Base-by-base conservation (phyloP, 2,797 vertebrate species). In the Monodelphis domestica region DNA sequence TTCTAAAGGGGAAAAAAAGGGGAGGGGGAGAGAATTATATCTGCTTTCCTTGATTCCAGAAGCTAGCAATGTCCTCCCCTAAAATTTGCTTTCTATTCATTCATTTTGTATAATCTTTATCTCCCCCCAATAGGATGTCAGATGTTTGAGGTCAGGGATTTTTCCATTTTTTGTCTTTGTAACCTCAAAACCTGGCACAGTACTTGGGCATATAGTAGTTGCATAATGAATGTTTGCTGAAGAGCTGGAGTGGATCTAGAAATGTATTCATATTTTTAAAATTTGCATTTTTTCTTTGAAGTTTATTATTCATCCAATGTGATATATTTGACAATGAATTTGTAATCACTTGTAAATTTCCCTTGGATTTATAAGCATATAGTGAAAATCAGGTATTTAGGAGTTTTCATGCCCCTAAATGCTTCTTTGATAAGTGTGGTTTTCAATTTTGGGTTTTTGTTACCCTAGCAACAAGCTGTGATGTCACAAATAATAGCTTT, bases 401-500 rank as follows among this genome's bases (percentile, higher is more conserved):
- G 52, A 33, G 52, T 88, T 88, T 91, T 89, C 54, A 1, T 90
- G 70, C 45, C 91, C 95, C 84, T 91, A 92, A 56, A 55, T 95
- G 95, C 95, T 93, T 90, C 92, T 70, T 54, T 90, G 87, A 78
- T 95, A 70, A 94, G 91, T 56, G 87, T 88, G 89, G 87, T 90
- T 90, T 89, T 97, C 94, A 93, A 26, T 95, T 96, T 97, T 95
- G 94, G 96, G 91, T 95, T 94, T 97, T 96, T 90, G 97, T 97
- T 96, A 91, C 97, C 97, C 94, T 93, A 96, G 97, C 96, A 97
- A 96, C 95, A 89, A 95, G 96, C 96, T 91, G 95, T 94, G 94
- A 95, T 91, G 54, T 96, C 96, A 96, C 91, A 95, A 91, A 94
- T 78, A 93, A 94, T 93, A 94, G 95, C 96, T 96, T 97, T 96